phyloP scores from a whole-genome alignment of 2,888 invertebrate species.

The Andrena haemorrhoa region DNA sequence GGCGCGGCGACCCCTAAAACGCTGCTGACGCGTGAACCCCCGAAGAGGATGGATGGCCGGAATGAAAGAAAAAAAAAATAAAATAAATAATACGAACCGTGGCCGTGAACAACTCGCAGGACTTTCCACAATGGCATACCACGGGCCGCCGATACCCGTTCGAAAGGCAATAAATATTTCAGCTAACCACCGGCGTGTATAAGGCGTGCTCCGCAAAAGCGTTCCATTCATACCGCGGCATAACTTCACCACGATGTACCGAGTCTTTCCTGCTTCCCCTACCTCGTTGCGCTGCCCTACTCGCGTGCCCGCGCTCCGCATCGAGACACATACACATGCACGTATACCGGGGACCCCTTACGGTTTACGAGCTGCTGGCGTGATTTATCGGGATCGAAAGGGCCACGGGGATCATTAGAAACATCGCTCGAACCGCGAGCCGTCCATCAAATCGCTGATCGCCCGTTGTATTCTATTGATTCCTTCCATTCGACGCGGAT shows the following conservation, averaged over 20 bases:
- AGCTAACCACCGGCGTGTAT: constrained; percentile 75
- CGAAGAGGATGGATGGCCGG: background rate
- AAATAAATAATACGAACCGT: constrained; percentile 42
- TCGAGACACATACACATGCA: constrained; percentile 64
- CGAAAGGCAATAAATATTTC: constrained; percentile 82
- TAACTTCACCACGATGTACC: constrained; percentile 64
- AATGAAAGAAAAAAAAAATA: background rate
- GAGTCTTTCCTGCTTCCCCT: constrained; percentile 57
- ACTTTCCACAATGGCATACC: constrained; percentile 74
- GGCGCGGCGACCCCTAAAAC: background rate
- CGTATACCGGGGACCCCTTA: constrained; percentile 59
- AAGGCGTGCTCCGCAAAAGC: constrained; percentile 79
- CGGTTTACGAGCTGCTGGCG: constrained; percentile 75
- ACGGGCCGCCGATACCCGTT: constrained; percentile 74
- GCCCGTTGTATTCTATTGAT: constrained; percentile 25
- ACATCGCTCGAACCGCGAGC: constrained; percentile 60
- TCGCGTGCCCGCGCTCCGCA: constrained; percentile 57
- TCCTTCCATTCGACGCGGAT: constrained; percentile 6
- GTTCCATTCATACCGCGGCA: constrained; percentile 78
- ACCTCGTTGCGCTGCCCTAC: constrained; percentile 29
- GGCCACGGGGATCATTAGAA: constrained; percentile 73
- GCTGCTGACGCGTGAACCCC: background rate
- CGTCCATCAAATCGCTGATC: constrained; percentile 49
- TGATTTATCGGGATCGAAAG: constrained; percentile 82
- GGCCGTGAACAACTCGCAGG: constrained; percentile 56